Conservation (phyloP, 2,797 vertebrate genomes). For the Sciurus carolinensis region DNA sequence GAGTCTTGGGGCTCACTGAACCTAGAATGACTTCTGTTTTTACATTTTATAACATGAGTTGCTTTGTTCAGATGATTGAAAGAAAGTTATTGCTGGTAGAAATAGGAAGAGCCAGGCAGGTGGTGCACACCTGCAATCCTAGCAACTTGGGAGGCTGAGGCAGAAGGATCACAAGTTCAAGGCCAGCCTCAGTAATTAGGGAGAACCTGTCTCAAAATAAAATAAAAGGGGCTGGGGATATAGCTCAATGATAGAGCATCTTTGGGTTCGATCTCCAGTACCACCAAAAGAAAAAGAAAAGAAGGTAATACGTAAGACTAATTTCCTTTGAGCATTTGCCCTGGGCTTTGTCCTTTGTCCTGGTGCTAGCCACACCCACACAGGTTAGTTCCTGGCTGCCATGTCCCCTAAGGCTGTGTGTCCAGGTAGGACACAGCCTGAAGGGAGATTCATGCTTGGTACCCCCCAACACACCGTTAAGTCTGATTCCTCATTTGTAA, state of each 20-base stretch:
- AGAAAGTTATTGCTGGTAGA: not conserved
- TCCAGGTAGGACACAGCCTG: not conserved
- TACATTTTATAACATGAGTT: not conserved
- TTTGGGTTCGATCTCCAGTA: not conserved
- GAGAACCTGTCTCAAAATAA: not conserved
- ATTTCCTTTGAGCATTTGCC: not conserved
- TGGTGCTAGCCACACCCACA: not conserved
- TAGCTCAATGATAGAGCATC: not conserved
- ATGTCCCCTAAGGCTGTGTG: no score
- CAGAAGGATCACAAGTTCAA: not conserved
- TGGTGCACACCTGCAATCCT: not conserved
- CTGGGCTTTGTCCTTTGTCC: not conserved
- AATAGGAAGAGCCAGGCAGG: no score
- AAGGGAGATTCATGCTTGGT: not conserved
- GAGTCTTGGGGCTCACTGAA: not conserved
- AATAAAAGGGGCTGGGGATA: not conserved
- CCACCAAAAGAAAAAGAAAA: no score
- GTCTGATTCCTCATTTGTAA: not conserved
- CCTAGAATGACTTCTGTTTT: not conserved
- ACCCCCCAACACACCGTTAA: not conserved
- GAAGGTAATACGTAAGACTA: rapidly evolving
- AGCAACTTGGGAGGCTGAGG: not conserved
- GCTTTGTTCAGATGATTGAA: not conserved
- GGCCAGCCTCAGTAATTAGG: not conserved
- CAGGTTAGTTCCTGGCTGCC: not conserved